Evolutionary conservation across 2,113 vertebrate genomes (phyloP).

Genomic region (Toxostoma redivivum): DNA sequence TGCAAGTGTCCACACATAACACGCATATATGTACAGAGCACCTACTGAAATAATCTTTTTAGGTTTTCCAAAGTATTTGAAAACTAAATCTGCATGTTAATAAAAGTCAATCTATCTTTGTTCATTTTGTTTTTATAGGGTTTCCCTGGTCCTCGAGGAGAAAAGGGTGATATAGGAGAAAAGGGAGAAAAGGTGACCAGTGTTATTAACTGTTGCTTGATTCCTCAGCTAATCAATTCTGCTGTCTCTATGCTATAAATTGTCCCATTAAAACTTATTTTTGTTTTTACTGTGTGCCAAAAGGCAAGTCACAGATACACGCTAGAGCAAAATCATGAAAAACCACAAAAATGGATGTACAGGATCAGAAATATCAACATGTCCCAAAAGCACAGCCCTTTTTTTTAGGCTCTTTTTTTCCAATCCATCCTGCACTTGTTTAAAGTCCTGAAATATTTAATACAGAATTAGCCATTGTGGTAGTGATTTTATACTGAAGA

Average conservation of each 20-base stretch:
- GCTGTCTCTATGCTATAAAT: not conserved
- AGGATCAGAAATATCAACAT: not conserved
- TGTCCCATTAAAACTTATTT: not conserved
- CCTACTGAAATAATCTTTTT: not conserved
- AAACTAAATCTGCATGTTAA: not conserved
- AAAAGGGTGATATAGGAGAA: constrained; percentile 95
- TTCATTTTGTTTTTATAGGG: constrained; percentile 88
- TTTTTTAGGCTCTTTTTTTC: not conserved
- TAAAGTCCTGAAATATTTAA: not conserved
- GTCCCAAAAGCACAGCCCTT: not conserved
- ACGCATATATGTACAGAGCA: not conserved
- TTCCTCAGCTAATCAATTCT: constrained; percentile 36
- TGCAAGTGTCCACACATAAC: not conserved
- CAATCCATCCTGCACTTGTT: not conserved
- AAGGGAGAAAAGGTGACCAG: constrained; percentile 98
- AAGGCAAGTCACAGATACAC: constrained; percentile 14
- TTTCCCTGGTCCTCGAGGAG: constrained; percentile 93
- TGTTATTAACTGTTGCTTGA: constrained; percentile 45
- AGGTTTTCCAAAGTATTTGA: not conserved
- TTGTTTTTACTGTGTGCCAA: constrained; percentile 67
- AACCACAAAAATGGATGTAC: not conserved
- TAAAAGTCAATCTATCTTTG: constrained; percentile 34
- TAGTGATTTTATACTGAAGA: not conserved
- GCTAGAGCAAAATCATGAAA: not conserved
- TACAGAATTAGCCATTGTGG: not conserved